A percentile compares a stretch with the other conserved stretches of the same genome.
Conservation (phyloP, 2,797 vertebrate genomes). For the Esox lucius region DNA sequence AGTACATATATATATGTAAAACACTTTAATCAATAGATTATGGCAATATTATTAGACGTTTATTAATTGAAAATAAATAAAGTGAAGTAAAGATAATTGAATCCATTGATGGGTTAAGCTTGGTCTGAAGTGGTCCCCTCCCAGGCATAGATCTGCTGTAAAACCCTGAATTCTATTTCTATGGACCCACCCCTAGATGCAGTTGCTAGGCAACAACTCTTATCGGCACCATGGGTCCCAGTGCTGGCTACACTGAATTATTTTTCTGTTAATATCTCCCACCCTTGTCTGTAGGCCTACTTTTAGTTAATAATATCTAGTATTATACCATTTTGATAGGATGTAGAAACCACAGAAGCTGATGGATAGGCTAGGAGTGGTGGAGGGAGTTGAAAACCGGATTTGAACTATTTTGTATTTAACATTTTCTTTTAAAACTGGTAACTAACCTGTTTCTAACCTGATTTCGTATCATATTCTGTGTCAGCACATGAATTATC, state of each 20-base stretch:
- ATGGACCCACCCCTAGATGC: conserved; percentile 35
- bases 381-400: background rate
- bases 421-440: background rate
- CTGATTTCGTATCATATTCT: background rate
- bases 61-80: background rate
- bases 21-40: background rate
- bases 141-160: conserved; percentile 12
- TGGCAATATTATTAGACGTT: background rate
- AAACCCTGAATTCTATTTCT: conserved; percentile 11
- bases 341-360: background rate
- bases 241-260: conserved; percentile 9
- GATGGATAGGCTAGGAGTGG: background rate
- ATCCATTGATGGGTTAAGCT: background rate
- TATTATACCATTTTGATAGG: background rate
- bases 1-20: background rate
- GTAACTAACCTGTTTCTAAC: background rate
- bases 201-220: conserved; percentile 73
- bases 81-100: background rate
- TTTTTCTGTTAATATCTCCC: conserved; percentile 16
- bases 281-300: conserved; percentile 4
- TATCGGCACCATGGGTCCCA: conserved; percentile 18
- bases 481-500: background rate
- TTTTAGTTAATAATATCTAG: conserved; percentile 11
- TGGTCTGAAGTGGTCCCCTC: background rate
- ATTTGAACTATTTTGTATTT: background rate